These are phyloP conservation scores for Percina caprodes DNA, from an alignment of 2,113 vertebrate species.

Conservation along the genomic window DNA sequence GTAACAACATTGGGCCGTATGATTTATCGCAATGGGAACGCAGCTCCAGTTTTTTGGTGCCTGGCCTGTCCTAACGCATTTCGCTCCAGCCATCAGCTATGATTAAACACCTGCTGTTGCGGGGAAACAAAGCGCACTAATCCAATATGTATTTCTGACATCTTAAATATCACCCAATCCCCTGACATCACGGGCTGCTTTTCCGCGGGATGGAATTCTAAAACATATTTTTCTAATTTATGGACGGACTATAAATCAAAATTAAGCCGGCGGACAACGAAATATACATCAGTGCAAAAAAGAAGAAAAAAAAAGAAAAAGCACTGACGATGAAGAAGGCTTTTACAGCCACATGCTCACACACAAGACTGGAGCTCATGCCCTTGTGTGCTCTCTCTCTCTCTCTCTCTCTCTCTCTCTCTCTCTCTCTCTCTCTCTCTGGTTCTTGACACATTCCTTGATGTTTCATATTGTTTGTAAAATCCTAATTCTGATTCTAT, in stretches of 20 bases:
- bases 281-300: conserved; percentile 95
- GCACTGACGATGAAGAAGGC: conserved; percentile 92
- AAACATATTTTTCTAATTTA: conserved; percentile 99
- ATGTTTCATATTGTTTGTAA: neutral
- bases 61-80: conserved; percentile 99
- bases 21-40: conserved; percentile 82
- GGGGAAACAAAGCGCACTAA: conserved; percentile 99
- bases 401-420: neutral
- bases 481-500: neutral
- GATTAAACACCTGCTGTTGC: conserved; percentile 99
- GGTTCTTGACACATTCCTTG: neutral
- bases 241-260: conserved; percentile 99
- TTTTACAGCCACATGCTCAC: conserved; percentile 81
- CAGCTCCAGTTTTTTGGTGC: conserved; percentile 86
- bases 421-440: neutral
- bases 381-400: conserved; percentile 70
- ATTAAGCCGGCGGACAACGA: conserved; percentile 98
- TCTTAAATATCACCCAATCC: conserved; percentile 99
- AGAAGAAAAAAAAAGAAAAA: neutral
- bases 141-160: conserved; percentile 99
- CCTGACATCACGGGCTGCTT: conserved; percentile 97
- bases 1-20: conserved; percentile 65
- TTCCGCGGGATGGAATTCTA: conserved; percentile 97
- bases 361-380: conserved; percentile 78
- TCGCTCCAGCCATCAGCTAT: conserved; percentile 98